Base-by-base conservation (phyloP, 2,888 invertebrate genomes). In the Drosophila pseudotakahashii region DNA sequence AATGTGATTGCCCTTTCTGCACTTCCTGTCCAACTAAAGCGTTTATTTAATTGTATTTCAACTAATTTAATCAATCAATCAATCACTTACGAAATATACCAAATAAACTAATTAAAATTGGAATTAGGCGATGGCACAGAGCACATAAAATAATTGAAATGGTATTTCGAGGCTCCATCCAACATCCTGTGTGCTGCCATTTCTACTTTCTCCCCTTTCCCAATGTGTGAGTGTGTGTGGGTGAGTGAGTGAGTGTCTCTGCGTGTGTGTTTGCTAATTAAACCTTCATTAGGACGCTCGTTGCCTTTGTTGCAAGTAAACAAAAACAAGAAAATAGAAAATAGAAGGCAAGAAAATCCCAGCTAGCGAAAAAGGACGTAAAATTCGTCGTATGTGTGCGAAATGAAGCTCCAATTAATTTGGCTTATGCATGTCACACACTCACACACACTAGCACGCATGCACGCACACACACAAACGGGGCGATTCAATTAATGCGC, bases 81-180 rank as follows among this genome's bases (percentile, higher is more conserved):
- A 86, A 83, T 70, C 53, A 70, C 72, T 75, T 69, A 51, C 58
- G 72, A 62, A 75, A 76, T 75, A 70, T 73, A 62, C 61, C 63
- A 76, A 83, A 86, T 83, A 77, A 83, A 83, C 73, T 75, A 86
- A 82, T 82, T 82, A 82, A 82, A 83, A 83, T 69, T 61, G 75
- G 87, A 80, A 77, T 82, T 82, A 83, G 81, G 67, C 55, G 51
- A 26, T 14, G 45, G 52, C 11, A 3, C 67, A 64, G 50, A 48
- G 39, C 52, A 37, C 55, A 68, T 50, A 45, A 45, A 67, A 66
- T 66, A 66, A 66, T 67, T 47, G 52, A 66, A 66, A 66, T 53
- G 66, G 39, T 23, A 64, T 45, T 48, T 44, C 36, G 42, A 13
- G 64, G 42, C 61, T 61, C 50, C 48, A 42, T 36, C 13, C 78